Evolutionary conservation across 1,140 invertebrate genomes (phyloP), one percentile per base, ranked within the genome.

Genomic region (Polypedilum vanderplanki): DNA sequence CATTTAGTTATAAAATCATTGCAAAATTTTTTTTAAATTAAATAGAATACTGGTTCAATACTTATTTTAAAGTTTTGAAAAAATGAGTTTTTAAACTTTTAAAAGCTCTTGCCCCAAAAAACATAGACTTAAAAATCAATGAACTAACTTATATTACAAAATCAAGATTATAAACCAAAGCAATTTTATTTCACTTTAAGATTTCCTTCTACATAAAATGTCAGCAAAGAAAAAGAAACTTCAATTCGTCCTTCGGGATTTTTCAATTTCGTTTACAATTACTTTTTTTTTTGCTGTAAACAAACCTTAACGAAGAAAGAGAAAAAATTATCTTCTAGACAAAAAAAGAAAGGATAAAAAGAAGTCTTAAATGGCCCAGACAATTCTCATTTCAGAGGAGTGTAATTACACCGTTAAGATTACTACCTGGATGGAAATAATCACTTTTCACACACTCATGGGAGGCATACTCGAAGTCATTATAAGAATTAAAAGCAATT

Each of bases 381-480:
- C 46, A 57, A 57, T 57, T 57, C 65, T 20, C 65, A 20, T 70
- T 70, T 22, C 65, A 70, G 65, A 22, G 46, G 4, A 12, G 65
- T 70, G 8, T 70, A 70, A 70, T 70, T 70, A 70, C 17, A 70
- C 65, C 17, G 65, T 70, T 70, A 70, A 70, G 65, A 70, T 70
- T 70, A 18, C 20, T 20, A 70, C 20, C 17, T 22, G 20, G 17
- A 70, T 70, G 17, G 17, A 18, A 5, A 70, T 70, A 18, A 70
- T 70, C 17, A 18, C 17, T 18, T 22, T 57, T 57, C n/a, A 57
- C 12, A 57, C n/a, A 57, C 46, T 57, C 46, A 57, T 57, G 46
- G 46, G 46, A 57, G 46, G 46, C 46, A 57, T 33, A 33, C 24
- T 33, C 24, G 24, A 15, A 15, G 46, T n/a, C 12, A 57, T 57